Percentiles rank a stretch among this genome's conserved stretches.
phyloP scores from a whole-genome alignment of 2,888 invertebrate genomes.

The Limulus polyphemus region DNA sequence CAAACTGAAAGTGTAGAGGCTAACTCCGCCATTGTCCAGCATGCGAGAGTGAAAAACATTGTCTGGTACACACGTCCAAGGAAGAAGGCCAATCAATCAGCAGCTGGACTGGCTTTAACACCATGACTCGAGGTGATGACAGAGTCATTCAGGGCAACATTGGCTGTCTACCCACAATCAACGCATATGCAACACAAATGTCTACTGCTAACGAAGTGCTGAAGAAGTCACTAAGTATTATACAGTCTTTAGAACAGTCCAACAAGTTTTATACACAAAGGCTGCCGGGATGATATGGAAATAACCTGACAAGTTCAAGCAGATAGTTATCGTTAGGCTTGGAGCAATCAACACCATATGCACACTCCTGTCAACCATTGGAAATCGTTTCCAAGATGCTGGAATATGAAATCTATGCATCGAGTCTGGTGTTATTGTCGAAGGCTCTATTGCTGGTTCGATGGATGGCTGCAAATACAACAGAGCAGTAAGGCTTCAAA shows the following conservation, averaged over 20 bases:
- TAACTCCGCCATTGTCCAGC: background rate
- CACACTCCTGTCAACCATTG: constrained; percentile 21
- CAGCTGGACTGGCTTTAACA: background rate
- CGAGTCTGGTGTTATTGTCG: constrained; percentile 23
- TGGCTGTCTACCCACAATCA: constrained; percentile 21
- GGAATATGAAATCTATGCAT: too few relatives aligned
- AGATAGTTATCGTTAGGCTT: constrained; percentile 15
- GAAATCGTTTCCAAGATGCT: too few relatives aligned
- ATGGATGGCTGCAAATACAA: constrained; percentile 11
- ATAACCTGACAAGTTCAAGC: constrained; percentile 7
- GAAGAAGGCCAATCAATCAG: too few relatives aligned
- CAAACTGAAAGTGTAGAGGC: too few relatives aligned
- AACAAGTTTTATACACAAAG: constrained; percentile 25
- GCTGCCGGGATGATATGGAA: constrained; percentile 24
- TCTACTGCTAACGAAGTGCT: constrained; percentile 1
- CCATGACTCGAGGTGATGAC: background rate
- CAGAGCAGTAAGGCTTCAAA: constrained; percentile 14
- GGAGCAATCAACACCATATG: constrained; percentile 25
- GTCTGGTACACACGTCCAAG: background rate
- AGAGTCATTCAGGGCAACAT: background rate
- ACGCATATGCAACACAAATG: constrained; percentile 3
- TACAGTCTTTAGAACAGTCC: background rate
- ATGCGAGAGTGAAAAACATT: background rate
- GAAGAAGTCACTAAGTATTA: background rate
- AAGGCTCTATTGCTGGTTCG: constrained; percentile 21